These are phyloP conservation scores for Apodemus speciosus DNA, from an alignment of 2,113 vertebrate genomes.

Conservation along the genomic window DNA sequence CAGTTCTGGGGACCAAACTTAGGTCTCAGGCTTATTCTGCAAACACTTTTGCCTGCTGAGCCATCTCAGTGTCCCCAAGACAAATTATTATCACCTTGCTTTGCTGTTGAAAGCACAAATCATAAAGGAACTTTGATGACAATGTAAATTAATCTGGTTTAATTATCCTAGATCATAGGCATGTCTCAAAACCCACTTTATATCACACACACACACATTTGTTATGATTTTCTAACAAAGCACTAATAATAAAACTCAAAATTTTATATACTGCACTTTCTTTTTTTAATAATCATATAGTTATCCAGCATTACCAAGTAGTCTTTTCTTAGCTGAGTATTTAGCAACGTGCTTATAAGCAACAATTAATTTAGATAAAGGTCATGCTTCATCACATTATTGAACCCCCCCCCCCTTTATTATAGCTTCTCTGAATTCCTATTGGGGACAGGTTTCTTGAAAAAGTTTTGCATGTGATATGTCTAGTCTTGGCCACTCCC, in stretches of 20 bases:
- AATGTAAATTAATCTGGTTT: slow-evolving; percentile 7
- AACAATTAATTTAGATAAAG: slow-evolving; percentile 32
- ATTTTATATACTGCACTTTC: background rate
- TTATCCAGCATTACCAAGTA: background rate
- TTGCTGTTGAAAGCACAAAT: slow-evolving; percentile 5
- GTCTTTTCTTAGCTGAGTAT: background rate
- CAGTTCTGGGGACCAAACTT: background rate
- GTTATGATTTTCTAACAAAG: background rate
- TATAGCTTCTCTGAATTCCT: background rate
- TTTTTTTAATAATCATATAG: background rate
- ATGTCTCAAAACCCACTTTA: background rate
- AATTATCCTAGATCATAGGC: background rate
- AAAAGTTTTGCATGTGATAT: background rate
- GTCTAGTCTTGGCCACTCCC: background rate
- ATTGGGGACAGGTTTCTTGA: background rate
- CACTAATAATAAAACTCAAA: background rate
- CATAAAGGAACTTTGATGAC: background rate
- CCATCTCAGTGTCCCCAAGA: background rate
- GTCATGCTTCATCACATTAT: background rate
- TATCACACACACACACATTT: background rate
- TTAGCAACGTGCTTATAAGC: background rate
- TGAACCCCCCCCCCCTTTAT: background rate
- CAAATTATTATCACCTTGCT: background rate
- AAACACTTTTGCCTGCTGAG: background rate
- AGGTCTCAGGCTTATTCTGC: background rate